A percentile compares a stretch with the other conserved stretches of the same genome.
These are phyloP conservation scores for Alosa sapidissima DNA, from an alignment of 2,797 vertebrate genomes.

Conservation along the genomic window DNA sequence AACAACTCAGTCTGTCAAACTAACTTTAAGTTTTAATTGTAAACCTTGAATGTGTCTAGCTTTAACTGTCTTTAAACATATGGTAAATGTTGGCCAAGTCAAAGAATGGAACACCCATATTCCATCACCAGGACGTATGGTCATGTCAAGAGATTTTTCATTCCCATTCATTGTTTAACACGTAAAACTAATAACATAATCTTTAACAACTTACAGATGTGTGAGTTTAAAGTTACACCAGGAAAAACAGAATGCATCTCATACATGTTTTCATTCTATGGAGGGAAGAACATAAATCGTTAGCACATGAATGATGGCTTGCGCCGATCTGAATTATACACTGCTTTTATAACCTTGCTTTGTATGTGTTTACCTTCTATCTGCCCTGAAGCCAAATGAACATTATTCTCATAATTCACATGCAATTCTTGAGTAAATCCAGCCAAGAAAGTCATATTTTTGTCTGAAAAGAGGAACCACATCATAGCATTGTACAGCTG, in stretches of 20 bases:
- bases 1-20: not conserved
- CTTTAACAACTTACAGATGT: constrained; percentile 17
- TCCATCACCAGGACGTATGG: not conserved
- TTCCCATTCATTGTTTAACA: not conserved
- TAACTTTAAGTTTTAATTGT: not conserved
- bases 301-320: not conserved
- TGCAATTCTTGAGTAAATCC: not conserved
- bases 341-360: constrained; percentile 18
- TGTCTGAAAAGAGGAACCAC: not conserved
- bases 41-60: not conserved
- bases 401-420: not conserved
- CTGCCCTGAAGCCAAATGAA: not conserved
- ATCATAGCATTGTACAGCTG: not conserved
- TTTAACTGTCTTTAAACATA: not conserved
- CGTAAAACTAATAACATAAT: not conserved
- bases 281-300: not conserved
- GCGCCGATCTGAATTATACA: not conserved
- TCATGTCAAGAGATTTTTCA: not conserved
- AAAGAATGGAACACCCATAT: not conserved
- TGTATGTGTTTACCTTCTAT: not conserved
- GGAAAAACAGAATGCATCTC: constrained; percentile 18
- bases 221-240: constrained; percentile 23
- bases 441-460: constrained; percentile 7
- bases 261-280: constrained; percentile 6
- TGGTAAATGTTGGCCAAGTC: not conserved